Evolutionary conservation across 2,888 invertebrate genomes (phyloP).

Genomic region (Cremastinae sp.): DNA sequence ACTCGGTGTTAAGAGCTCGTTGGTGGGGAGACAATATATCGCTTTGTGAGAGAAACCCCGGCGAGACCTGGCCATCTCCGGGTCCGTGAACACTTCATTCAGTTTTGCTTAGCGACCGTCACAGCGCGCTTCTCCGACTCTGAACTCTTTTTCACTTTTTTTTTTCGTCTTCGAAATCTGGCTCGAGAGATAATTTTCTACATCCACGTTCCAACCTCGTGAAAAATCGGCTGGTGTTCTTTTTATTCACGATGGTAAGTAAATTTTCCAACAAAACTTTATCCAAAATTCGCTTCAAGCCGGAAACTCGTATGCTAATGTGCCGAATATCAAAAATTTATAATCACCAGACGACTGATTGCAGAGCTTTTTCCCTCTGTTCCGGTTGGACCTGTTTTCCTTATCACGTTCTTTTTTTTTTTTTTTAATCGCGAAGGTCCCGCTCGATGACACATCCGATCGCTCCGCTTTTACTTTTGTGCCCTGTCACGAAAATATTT

Average conservation of each 20-base stretch:
- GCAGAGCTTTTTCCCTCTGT: too few species aligned
- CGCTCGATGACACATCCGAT: background rate
- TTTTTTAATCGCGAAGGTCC: too few species aligned
- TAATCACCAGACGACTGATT: too few species aligned
- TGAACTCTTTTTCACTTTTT: constrained; percentile 3
- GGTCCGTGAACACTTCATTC: constrained; percentile 53
- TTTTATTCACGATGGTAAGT: background rate
- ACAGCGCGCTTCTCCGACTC: constrained; percentile 36
- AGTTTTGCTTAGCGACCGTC: constrained; percentile 54
- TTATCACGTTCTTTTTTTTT: too few species aligned
- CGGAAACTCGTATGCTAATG: too few species aligned
- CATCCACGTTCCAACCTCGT: background rate
- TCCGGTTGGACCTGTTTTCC: too few species aligned
- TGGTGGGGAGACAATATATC: constrained; percentile 37
- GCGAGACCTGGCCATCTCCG: constrained; percentile 27
- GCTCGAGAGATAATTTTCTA: background rate
- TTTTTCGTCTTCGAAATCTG: background rate
- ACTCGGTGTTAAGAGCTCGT: background rate
- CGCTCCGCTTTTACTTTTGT: too few species aligned
- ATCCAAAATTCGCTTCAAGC: too few species aligned
- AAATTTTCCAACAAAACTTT: too few species aligned
- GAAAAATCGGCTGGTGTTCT: background rate
- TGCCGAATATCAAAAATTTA: too few species aligned
- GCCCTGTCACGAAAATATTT: too few species aligned
- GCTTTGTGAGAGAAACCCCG: constrained; percentile 19